Percentiles rank a stretch among this genome's conserved stretches.
phyloP scores from a whole-genome alignment of 2,888 invertebrate species.

The Ligdia adustata region DNA sequence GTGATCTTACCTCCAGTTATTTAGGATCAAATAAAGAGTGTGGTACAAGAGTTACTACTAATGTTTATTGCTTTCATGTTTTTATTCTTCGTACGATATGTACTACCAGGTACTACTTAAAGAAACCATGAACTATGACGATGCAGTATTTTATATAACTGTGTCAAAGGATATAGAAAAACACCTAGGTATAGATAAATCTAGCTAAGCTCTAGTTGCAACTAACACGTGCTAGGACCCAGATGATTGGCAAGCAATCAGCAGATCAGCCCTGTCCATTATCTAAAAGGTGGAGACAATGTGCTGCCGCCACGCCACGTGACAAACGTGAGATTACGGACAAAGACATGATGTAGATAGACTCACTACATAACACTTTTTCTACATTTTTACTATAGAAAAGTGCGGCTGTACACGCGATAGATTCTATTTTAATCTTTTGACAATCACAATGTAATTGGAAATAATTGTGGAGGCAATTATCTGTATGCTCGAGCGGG shows the following conservation, averaged over 20 bases:
- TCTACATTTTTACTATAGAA: conserved; percentile 72
- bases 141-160: too few species aligned
- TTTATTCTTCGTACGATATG: too few species aligned
- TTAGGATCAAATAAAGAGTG: too few species aligned
- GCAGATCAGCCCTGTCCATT: conserved; percentile 54
- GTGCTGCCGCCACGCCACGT: conserved; percentile 70
- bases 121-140: too few species aligned
- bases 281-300: conserved; percentile 61
- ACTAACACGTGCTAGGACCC: conserved; percentile 56
- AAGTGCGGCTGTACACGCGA: conserved; percentile 77
- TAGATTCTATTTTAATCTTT: conserved; percentile 78
- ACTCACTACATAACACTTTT: conserved; percentile 57
- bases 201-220: too few species aligned
- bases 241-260: conserved; percentile 69
- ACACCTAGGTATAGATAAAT: too few species aligned
- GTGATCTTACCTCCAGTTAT: too few species aligned
- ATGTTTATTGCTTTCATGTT: too few species aligned
- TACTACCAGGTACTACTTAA: too few species aligned
- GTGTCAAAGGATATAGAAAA: too few species aligned
- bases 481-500: conserved; percentile 42
- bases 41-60: too few species aligned
- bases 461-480: conserved; percentile 64
- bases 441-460: conserved; percentile 74
- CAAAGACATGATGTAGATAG: conserved; percentile 72
- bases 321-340: conserved; percentile 64